Percentiles rank a stretch among this genome's conserved stretches.
phyloP scores from a whole-genome alignment of 2,888 invertebrate species.

The Drosophila melanosoma region DNA sequence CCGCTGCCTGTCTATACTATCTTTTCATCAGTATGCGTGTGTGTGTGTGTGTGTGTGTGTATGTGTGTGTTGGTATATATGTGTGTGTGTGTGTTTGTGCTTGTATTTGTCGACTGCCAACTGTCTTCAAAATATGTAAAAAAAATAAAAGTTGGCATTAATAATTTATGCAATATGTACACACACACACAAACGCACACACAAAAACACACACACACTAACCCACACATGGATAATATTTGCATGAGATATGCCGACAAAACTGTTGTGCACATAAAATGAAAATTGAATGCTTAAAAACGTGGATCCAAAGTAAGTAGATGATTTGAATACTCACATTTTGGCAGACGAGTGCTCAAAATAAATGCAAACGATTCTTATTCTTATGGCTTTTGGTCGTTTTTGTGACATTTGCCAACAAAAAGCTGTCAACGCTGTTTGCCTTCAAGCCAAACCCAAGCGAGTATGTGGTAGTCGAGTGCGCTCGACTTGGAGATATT shows the following conservation, averaged over 20 bases:
- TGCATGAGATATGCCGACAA: constrained; percentile 57
- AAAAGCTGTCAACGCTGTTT: constrained; percentile 69
- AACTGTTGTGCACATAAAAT: constrained; percentile 54
- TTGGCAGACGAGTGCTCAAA: constrained; percentile 37
- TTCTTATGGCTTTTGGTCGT: constrained; percentile 52
- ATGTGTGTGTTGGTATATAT: constrained; percentile 25
- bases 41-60: not conserved
- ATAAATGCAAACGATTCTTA: constrained; percentile 63
- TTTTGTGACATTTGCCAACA: constrained; percentile 59
- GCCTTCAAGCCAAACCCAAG: constrained; percentile 25
- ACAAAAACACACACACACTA: constrained; percentile 5
- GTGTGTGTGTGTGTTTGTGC: constrained; percentile 23
- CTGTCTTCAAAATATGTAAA: constrained; percentile 79
- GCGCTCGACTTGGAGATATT: not conserved
- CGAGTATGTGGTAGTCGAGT: not conserved
- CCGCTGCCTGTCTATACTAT: constrained; percentile 40
- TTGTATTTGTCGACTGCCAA: constrained; percentile 70
- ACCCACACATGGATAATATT: constrained; percentile 40
- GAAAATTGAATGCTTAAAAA: constrained; percentile 77
- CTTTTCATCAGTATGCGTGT: constrained; percentile 1
- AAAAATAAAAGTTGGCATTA: constrained; percentile 78
- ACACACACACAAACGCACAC: constrained; percentile 37
- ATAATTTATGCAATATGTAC: constrained; percentile 77
- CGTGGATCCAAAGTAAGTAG: constrained; percentile 55
- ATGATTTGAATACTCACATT: constrained; percentile 58